These are phyloP conservation scores for Saturnia japonica DNA, from an alignment of 2,888 invertebrate species.

Conservation along the genomic window DNA sequence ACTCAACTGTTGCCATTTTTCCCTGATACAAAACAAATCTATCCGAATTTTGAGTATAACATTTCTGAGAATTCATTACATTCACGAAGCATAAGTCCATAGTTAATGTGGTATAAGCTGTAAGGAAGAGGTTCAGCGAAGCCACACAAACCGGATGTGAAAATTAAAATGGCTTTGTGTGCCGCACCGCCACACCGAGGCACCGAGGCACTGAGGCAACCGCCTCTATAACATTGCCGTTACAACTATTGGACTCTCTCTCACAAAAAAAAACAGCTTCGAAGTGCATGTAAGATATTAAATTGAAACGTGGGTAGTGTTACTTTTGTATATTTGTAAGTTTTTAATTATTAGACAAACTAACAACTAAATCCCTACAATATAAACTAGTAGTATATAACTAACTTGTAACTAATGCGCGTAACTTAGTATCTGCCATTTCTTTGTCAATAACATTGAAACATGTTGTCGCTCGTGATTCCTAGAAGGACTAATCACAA, in stretches of 20 bases:
- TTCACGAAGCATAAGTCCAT: not conserved
- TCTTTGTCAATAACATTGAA: too few species aligned
- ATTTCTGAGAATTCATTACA: not conserved
- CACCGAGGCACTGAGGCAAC: too few species aligned
- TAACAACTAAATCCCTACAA: not conserved
- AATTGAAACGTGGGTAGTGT: not conserved
- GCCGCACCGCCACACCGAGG: conserved; percentile 18
- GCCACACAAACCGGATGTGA: conserved; percentile 45
- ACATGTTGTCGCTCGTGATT: too few species aligned
- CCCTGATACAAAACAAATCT: too few species aligned
- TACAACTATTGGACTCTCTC: not conserved
- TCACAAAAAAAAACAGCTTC: not conserved
- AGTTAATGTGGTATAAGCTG: conserved; percentile 16
- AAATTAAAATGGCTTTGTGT: conserved; percentile 45
- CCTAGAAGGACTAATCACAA: too few species aligned
- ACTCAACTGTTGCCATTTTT: too few species aligned
- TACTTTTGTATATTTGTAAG: not conserved
- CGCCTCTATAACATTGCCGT: not conserved
- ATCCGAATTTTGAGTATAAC: too few species aligned
- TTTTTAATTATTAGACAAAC: not conserved
- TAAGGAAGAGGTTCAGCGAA: conserved; percentile 35
- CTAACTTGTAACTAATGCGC: not conserved
- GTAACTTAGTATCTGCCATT: too few species aligned
- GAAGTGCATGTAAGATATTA: not conserved
- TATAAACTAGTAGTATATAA: not conserved